These are phyloP conservation scores for Lithophane leautieri DNA, from an alignment of 2,888 invertebrate genomes.

Conservation along the genomic window DNA sequence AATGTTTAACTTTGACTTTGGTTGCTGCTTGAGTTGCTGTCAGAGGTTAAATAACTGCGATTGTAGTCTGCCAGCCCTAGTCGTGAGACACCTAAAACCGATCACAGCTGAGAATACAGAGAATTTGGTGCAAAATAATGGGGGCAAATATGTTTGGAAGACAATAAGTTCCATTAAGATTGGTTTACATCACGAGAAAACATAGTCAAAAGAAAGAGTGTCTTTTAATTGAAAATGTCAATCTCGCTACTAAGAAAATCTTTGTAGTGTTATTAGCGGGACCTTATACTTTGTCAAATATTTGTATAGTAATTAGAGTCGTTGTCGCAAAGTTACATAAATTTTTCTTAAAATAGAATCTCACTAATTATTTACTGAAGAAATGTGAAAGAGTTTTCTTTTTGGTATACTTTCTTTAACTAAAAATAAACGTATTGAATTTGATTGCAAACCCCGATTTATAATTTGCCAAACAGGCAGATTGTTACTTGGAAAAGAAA, in stretches of 20 bases:
- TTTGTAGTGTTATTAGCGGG: not conserved
- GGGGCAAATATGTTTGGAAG: constrained; percentile 46
- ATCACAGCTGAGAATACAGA: constrained; percentile 50
- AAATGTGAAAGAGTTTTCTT: not conserved
- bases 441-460: not conserved
- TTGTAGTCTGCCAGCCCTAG: constrained; percentile 28
- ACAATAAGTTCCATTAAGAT: constrained; percentile 38
- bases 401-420: not conserved
- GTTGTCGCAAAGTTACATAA: too few species aligned
- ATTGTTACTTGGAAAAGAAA: not conserved
- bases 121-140: constrained; percentile 48
- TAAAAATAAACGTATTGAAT: not conserved
- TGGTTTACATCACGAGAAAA: constrained; percentile 25
- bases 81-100: constrained; percentile 43
- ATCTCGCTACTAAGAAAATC: not conserved
- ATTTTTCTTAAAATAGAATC: not conserved
- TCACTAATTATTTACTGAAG: not conserved
- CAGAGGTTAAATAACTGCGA: too few species aligned
- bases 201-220: constrained; percentile 10
- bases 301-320: not conserved
- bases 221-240: constrained; percentile 4
- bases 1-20: not conserved
- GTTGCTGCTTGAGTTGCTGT: not conserved
- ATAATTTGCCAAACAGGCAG: not conserved
- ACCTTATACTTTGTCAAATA: not conserved